phyloP scores from a whole-genome alignment of 2,113 vertebrate genomes.

The Chauna torquata region DNA sequence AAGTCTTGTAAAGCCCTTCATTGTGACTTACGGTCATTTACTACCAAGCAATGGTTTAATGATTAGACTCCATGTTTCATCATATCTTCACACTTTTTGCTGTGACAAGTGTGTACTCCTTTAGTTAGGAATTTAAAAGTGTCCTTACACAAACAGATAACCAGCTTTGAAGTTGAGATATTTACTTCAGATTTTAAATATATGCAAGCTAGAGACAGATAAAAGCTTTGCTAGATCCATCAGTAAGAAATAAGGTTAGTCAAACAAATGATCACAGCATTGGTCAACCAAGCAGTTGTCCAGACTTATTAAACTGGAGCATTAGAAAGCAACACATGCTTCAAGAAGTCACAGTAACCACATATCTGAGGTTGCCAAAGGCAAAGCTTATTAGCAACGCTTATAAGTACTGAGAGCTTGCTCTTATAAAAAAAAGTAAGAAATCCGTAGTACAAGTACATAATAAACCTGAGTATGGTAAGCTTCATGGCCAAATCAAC shows the following conservation, averaged over 20 bases:
- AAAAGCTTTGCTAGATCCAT: not conserved
- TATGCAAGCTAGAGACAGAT: not conserved
- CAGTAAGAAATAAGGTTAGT: not conserved
- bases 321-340: not conserved
- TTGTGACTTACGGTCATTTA: not conserved
- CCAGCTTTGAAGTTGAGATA: not conserved
- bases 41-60: not conserved
- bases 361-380: not conserved
- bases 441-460: not conserved
- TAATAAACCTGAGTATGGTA: not conserved
- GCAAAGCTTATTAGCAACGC: not conserved
- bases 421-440: not conserved
- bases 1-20: not conserved
- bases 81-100: not conserved
- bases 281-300: not conserved
- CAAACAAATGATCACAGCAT: not conserved
- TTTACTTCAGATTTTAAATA: not conserved
- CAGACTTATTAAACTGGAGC: not conserved
- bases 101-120: not conserved
- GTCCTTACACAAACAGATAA: not conserved
- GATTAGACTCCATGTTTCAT: not conserved
- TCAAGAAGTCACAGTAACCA: not conserved
- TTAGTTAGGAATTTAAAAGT: not conserved
- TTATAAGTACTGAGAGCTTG: not conserved
- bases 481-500: not conserved